Conservation (phyloP, 2,797 vertebrate genomes). For the Sebastes miniatus region DNA sequence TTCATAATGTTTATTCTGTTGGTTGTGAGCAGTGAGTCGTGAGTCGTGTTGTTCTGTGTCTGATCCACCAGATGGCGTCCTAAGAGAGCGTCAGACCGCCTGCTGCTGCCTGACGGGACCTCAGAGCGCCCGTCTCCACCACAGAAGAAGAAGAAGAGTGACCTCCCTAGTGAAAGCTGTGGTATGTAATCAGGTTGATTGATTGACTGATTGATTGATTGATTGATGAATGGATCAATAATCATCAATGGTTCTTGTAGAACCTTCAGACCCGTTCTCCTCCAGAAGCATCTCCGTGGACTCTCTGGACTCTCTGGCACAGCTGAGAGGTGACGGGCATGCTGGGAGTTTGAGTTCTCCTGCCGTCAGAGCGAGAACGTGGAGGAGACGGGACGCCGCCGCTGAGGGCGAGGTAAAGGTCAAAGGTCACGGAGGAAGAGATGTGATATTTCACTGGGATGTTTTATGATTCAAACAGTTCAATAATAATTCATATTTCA, state of each 20-base stretch:
- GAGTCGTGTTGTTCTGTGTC: neutral
- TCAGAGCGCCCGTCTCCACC: too few relatives aligned
- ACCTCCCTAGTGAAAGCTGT: neutral
- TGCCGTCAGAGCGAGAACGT: rapidly evolving
- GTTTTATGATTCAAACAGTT: too few relatives aligned
- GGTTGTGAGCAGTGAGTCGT: too few relatives aligned
- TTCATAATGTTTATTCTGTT: too few relatives aligned
- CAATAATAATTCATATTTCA: neutral
- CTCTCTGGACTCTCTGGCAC: conserved; percentile 33
- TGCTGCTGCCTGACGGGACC: conserved; percentile 7
- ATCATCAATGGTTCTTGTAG: neutral
- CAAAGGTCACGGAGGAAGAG: neutral
- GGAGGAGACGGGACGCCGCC: neutral
- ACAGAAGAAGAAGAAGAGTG: too few relatives aligned
- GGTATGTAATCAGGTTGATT: neutral
- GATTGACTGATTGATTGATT: too few relatives aligned
- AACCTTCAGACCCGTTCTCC: neutral
- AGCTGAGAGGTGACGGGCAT: conserved; percentile 23
- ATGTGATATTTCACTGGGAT: too few relatives aligned
- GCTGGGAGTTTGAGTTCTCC: conserved; percentile 38
- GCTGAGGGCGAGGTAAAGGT: conserved; percentile 19
- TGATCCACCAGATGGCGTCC: conserved; percentile 66
- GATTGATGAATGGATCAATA: too few relatives aligned
- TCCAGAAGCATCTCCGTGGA: conserved; percentile 18
- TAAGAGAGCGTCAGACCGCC: conserved; percentile 60